Conservation (phyloP, 2,888 invertebrate species). For the Tridacna gigas region DNA sequence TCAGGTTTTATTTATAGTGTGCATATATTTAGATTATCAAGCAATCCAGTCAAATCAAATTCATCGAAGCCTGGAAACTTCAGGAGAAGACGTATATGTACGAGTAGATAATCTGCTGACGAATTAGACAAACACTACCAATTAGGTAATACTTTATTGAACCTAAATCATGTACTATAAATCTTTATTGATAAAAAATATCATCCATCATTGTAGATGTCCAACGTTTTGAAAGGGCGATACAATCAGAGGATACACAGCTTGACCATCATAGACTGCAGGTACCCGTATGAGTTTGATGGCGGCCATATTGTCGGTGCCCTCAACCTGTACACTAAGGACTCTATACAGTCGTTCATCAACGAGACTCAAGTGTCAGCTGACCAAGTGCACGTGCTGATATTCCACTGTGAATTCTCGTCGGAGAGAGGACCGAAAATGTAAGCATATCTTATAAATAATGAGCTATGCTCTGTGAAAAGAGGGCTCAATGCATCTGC, state of each 20-base stretch:
- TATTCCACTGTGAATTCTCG: slow-evolving; percentile 67
- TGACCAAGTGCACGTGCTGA: slow-evolving; percentile 53
- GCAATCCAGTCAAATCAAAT: no score
- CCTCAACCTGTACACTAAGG: slow-evolving; percentile 33
- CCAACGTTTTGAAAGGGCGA: slow-evolving; percentile 89
- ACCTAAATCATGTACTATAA: no score
- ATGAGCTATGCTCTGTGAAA: no score
- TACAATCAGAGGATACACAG: slow-evolving; percentile 88
- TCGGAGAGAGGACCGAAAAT: slow-evolving; percentile 65
- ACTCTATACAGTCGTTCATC: slow-evolving; percentile 6
- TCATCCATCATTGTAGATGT: slow-evolving; percentile 37
- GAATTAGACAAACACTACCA: not conserved
- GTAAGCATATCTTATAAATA: slow-evolving; percentile 53
- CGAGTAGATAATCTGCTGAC: no score
- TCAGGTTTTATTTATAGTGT: no score
- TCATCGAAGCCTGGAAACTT: no score
- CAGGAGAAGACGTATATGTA: no score
- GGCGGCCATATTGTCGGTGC: slow-evolving; percentile 90
- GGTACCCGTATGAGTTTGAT: slow-evolving; percentile 97
- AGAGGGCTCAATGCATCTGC: no score
- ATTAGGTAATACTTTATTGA: not conserved
- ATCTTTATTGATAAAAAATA: no score
- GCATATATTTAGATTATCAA: no score
- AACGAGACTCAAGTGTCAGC: slow-evolving; percentile 1
- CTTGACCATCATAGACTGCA: slow-evolving; percentile 94